phyloP scores from a whole-genome alignment of 2,113 vertebrate species.

The Australoheros scitulus region DNA sequence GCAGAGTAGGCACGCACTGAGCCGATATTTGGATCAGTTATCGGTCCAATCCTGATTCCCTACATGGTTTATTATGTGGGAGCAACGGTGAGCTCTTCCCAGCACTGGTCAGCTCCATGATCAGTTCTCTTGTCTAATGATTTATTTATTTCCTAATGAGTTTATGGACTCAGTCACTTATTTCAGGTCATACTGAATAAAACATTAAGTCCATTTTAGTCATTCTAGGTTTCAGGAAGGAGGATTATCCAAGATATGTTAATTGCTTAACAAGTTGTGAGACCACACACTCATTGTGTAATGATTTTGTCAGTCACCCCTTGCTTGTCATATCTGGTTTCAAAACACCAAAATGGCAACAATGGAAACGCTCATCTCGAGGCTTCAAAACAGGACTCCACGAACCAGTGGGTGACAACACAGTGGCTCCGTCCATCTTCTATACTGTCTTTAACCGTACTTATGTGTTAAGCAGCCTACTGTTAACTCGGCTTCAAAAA shows the following conservation, averaged over 20 bases:
- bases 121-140: too few relatives aligned
- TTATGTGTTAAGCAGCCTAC: background rate
- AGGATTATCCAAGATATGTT: background rate
- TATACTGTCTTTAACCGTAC: background rate
- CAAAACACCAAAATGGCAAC: background rate
- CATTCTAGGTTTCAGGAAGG: background rate
- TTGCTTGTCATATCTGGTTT: background rate
- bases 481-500: background rate
- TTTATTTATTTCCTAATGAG: background rate
- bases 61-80: too few relatives aligned
- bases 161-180: background rate
- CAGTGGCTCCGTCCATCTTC: background rate
- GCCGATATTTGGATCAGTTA: background rate
- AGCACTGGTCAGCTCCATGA: too few relatives aligned
- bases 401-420: background rate
- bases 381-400: background rate
- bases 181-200: background rate
- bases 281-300: background rate
- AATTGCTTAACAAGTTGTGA: background rate
- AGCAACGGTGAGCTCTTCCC: too few relatives aligned
- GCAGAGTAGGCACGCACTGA: background rate
- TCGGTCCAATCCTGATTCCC: too few relatives aligned
- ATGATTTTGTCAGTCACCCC: too few relatives aligned
- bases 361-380: background rate
- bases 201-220: background rate